phyloP scores from a whole-genome alignment of 2,797 vertebrate species.

The Lindbergichthys nudifrons region DNA sequence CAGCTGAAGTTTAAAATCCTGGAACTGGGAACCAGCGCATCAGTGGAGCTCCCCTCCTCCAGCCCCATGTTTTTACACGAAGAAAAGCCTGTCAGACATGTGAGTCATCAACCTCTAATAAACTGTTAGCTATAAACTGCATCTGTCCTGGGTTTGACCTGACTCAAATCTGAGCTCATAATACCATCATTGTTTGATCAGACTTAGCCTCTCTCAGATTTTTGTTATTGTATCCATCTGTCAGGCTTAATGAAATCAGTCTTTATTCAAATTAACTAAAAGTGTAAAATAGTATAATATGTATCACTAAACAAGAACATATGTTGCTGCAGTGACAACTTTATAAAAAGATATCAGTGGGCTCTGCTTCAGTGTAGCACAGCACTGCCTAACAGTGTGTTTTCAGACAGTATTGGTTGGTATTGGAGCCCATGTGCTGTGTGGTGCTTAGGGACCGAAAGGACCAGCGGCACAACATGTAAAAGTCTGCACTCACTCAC shows the following conservation, averaged over 20 bases:
- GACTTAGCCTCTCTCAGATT: neutral
- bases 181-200: neutral
- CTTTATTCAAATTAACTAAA: neutral
- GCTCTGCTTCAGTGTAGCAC: neutral
- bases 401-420: slow-evolving; percentile 31
- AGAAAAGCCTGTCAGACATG: slow-evolving; percentile 92
- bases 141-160: slow-evolving; percentile 34
- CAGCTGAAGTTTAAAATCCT: slow-evolving; percentile 95
- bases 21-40: slow-evolving; percentile 87
- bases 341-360: neutral
- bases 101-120: slow-evolving; percentile 77
- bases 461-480: slow-evolving; percentile 78
- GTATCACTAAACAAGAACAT: neutral
- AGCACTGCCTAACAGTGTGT: neutral
- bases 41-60: slow-evolving; percentile 86
- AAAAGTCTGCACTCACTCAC: slow-evolving; percentile 1
- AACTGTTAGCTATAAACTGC: slow-evolving; percentile 17
- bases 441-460: slow-evolving; percentile 87
- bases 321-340: slow-evolving; percentile 2
- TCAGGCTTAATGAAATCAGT: neutral
- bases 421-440: slow-evolving; percentile 49
- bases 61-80: slow-evolving; percentile 93
- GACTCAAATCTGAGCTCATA: slow-evolving; percentile 19
- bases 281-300: neutral
- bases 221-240: neutral